A percentile compares a stretch with the other conserved stretches of the same genome.
Conservation (phyloP, 2,797 vertebrate species). For the Phataginus tricuspis region DNA sequence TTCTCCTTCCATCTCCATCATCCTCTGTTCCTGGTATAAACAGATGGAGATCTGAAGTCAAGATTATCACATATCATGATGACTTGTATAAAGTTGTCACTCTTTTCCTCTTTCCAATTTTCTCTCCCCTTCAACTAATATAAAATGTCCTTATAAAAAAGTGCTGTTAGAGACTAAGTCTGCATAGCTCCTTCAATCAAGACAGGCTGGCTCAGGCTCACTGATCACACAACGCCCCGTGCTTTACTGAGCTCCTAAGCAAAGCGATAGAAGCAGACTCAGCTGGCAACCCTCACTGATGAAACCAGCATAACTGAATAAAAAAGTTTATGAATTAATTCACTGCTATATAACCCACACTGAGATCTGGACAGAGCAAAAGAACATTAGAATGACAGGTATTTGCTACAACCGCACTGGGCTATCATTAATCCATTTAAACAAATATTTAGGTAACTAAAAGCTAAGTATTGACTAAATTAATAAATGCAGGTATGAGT, state of each 20-base stretch:
- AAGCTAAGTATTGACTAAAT: background rate
- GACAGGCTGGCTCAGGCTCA: background rate
- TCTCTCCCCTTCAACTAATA: background rate
- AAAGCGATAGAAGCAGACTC: background rate
- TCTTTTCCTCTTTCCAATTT: background rate
- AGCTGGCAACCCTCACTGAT: background rate
- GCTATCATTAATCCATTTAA: background rate
- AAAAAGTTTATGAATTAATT: background rate
- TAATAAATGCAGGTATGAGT: background rate
- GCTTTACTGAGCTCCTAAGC: background rate
- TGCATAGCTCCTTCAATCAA: background rate
- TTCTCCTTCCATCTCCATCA: background rate
- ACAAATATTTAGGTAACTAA: background rate
- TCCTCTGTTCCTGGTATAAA: background rate
- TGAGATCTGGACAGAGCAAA: background rate
- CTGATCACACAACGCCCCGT: background rate
- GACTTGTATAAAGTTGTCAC: background rate
- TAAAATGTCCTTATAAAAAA: background rate
- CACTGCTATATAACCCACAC: background rate
- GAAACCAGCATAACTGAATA: background rate
- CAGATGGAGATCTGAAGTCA: background rate
- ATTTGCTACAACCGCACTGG: background rate
- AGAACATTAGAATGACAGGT: background rate
- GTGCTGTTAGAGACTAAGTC: background rate
- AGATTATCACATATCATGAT: background rate